Percentiles rank a stretch among this genome's conserved stretches.
These are phyloP conservation scores for Papio anubis DNA, from an alignment of 2,113 vertebrate species.

Conservation along the genomic window DNA sequence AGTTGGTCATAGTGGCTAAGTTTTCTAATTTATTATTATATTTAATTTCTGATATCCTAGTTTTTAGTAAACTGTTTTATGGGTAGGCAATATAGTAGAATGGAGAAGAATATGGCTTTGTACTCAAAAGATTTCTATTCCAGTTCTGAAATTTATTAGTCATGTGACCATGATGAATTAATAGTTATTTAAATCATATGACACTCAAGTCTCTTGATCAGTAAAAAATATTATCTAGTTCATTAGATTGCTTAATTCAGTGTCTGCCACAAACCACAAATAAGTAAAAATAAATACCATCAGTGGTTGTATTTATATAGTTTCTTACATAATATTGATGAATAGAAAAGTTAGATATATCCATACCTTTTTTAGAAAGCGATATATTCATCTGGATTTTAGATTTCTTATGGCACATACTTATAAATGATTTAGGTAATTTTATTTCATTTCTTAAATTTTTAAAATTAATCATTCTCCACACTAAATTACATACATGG, in stretches of 20 bases:
- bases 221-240: background rate
- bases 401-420: background rate
- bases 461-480: background rate
- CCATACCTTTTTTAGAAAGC: background rate
- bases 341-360: background rate
- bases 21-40: background rate
- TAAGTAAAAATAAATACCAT: background rate
- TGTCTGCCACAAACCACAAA: background rate
- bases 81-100: background rate
- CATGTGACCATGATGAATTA: background rate
- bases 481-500: background rate
- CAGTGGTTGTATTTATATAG: background rate
- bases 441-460: background rate
- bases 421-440: background rate
- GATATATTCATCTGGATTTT: background rate
- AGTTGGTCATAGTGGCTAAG: background rate
- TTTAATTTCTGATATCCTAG: background rate
- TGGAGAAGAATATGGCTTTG: background rate
- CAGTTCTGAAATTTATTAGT: background rate
- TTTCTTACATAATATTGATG: background rate
- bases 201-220: background rate
- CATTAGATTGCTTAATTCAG: background rate
- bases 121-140: background rate
- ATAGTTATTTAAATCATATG: background rate
- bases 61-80: background rate